A percentile compares a stretch with the other conserved stretches of the same genome.
phyloP scores from a whole-genome alignment of 2,888 invertebrate genomes.

The Pyrrhosoma nymphula region DNA sequence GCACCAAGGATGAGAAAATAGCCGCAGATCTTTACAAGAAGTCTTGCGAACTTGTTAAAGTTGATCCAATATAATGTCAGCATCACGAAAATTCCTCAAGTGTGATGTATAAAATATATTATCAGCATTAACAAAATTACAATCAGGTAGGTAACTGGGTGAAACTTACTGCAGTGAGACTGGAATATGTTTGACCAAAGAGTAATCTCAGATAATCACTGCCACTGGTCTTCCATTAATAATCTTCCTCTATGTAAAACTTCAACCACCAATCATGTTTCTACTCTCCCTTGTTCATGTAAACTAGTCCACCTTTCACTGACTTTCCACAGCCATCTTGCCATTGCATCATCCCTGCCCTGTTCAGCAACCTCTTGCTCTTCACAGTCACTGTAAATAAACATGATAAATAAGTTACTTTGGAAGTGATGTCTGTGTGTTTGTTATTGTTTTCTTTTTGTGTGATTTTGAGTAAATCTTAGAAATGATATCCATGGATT shows the following conservation, averaged over 20 bases:
- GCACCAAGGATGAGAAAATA: constrained; percentile 57
- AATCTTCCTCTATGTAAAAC: not conserved
- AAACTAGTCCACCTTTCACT: constrained; percentile 89
- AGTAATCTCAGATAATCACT: constrained; percentile 12
- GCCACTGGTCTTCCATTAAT: constrained; percentile 35
- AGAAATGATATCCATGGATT: not conserved
- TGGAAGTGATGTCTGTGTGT: not conserved
- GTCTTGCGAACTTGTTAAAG: constrained; percentile 63
- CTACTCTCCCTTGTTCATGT: constrained; percentile 26
- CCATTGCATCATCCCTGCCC: constrained; percentile 81
- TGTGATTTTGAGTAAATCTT: not conserved
- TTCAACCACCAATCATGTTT: not conserved
- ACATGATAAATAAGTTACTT: constrained; percentile 52
- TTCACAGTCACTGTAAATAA: constrained; percentile 81
- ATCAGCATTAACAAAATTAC: not conserved
- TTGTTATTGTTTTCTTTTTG: not conserved
- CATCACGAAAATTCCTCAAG: not conserved
- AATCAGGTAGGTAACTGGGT: not conserved
- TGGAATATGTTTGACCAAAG: not conserved
- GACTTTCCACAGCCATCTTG: constrained; percentile 87
- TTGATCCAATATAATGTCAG: not conserved
- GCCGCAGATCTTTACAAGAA: constrained; percentile 61
- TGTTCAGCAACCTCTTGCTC: constrained; percentile 78
- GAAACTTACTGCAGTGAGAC: constrained; percentile 23
- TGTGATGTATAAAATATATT: not conserved